A percentile compares a stretch with the other conserved stretches of the same genome.
Conservation (phyloP, 1,140 invertebrate genomes). For the Sesamia nonagrioides region DNA sequence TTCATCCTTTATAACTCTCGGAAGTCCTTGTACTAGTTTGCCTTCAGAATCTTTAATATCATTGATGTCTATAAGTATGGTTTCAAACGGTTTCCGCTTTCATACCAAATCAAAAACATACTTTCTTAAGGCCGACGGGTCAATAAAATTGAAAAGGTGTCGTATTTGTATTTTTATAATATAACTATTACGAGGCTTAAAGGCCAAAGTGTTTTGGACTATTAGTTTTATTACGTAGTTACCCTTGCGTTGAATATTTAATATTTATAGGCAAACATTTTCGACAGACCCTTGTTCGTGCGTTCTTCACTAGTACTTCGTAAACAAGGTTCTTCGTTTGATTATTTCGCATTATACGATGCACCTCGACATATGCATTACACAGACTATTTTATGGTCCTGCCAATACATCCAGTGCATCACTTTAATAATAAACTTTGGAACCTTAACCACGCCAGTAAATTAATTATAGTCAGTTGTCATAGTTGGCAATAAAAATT, state of each 20-base stretch:
- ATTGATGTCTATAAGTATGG: conserved; percentile 60
- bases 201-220: conserved; percentile 77
- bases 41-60: conserved; percentile 72
- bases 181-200: conserved; percentile 71
- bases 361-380: conserved; percentile 32
- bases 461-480: conserved; percentile 72
- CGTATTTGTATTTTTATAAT: conserved; percentile 78
- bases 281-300: conserved; percentile 60
- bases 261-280: conserved; percentile 60
- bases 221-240: conserved; percentile 83
- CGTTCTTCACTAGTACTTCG: conserved; percentile 26
- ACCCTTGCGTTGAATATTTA: conserved; percentile 77
- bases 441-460: conserved; percentile 72
- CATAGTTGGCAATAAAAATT: conserved; percentile 63
- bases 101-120: conserved; percentile 66
- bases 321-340: conserved; percentile 30
- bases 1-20: conserved; percentile 74
- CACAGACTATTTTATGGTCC: conserved; percentile 27
- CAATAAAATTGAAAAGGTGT: conserved; percentile 81
- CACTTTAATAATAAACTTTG: conserved; percentile 47
- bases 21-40: conserved; percentile 72
- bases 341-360: conserved; percentile 34
- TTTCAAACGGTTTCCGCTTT: conserved; percentile 81
- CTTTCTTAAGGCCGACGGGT: conserved; percentile 82
- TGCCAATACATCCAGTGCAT: conserved; percentile 36